Percentiles rank a stretch among this genome's conserved stretches.
These are phyloP conservation scores for Podocnemis expansa DNA, from an alignment of 2,113 vertebrate genomes.

Conservation along the genomic window DNA sequence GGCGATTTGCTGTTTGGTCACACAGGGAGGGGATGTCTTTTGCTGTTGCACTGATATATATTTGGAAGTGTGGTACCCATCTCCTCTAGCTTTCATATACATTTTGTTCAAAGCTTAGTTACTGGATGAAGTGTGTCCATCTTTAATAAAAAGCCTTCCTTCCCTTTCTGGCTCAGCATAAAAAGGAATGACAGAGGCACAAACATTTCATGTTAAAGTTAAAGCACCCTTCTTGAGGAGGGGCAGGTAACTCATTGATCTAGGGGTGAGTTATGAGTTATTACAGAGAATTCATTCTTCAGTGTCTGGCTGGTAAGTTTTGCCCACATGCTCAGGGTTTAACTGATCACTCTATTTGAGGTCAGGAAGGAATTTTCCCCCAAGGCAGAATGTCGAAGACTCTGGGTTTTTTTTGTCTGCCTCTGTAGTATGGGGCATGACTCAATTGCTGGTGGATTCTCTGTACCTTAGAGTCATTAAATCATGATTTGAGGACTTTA, in stretches of 20 bases:
- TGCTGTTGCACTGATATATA: neutral
- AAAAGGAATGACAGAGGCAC: neutral
- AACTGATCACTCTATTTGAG: too few species aligned
- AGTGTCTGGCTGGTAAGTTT: too few species aligned
- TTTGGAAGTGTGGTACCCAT: neutral
- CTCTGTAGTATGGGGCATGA: too few species aligned
- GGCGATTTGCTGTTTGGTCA: neutral
- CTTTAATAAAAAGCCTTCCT: neutral
- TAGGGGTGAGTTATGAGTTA: too few species aligned
- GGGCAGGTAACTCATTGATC: conserved; percentile 39
- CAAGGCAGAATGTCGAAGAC: too few species aligned
- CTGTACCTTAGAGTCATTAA: too few species aligned
- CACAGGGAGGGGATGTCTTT: neutral
- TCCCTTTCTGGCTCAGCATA: neutral
- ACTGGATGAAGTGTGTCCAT: neutral
- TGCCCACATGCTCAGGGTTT: too few species aligned
- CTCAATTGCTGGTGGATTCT: too few species aligned
- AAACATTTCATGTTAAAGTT: neutral
- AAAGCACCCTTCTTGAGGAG: neutral
- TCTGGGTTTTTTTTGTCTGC: too few species aligned
- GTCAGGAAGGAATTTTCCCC: too few species aligned
- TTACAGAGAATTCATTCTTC: too few species aligned
- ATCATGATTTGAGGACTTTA: too few species aligned
- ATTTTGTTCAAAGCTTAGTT: neutral
- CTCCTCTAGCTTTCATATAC: neutral